Percentiles rank a stretch among this genome's conserved stretches.
Conservation (phyloP, 2,113 vertebrate genomes). For the Seriola aureovittata region DNA sequence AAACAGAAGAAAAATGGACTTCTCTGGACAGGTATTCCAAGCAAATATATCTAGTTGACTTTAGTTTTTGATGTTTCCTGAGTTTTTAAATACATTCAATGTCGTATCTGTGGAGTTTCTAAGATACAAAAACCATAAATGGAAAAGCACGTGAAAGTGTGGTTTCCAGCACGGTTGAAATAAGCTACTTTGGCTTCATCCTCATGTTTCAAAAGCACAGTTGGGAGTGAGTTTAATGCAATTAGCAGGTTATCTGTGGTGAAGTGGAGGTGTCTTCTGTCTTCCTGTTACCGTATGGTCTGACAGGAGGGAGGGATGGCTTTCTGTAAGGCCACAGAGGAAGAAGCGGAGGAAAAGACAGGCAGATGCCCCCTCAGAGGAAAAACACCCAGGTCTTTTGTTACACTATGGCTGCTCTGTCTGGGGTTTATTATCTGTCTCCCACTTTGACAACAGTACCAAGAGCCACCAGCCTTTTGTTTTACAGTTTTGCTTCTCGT, state of each 20-base stretch:
- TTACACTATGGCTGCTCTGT: conserved; percentile 62
- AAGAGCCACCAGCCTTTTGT: conserved; percentile 26
- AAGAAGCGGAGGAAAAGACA: conserved; percentile 28
- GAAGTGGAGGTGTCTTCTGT: conserved; percentile 69
- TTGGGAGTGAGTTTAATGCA: conserved; percentile 73
- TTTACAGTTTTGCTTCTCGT: neutral
- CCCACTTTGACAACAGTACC: conserved; percentile 56
- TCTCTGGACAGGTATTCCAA: conserved; percentile 72
- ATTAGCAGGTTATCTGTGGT: conserved; percentile 81
- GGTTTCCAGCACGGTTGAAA: neutral
- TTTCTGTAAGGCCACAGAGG: conserved; percentile 54
- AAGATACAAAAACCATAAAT: neutral
- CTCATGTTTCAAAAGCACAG: conserved; percentile 68
- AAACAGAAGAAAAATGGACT: conserved; percentile 78
- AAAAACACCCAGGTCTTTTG: conserved; percentile 72
- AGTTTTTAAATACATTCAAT: conserved; percentile 12
- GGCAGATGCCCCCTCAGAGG: conserved; percentile 79
- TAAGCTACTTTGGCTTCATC: conserved; percentile 20
- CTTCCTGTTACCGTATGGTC: conserved; percentile 68
- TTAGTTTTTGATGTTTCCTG: conserved; percentile 38
- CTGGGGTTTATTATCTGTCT: conserved; percentile 60
- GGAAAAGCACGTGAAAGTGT: neutral
- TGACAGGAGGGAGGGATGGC: conserved; percentile 60
- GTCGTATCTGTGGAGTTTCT: neutral
- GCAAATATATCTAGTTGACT: conserved; percentile 55